Percentiles rank a stretch among this genome's conserved stretches.
Conservation (phyloP, 2,888 invertebrate species). For the Nineta flava region DNA sequence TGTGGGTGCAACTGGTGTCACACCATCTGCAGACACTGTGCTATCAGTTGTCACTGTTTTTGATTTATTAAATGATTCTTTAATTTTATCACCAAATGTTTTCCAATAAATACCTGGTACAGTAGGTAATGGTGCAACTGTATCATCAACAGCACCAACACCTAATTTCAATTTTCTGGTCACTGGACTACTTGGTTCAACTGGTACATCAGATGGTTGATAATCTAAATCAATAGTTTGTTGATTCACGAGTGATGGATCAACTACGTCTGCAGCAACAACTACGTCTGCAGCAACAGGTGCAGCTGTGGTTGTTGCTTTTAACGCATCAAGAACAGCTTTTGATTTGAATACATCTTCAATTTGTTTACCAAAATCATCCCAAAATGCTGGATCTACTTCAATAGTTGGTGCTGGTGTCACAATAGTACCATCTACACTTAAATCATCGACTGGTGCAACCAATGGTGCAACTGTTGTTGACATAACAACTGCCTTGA, state of each 20-base stretch:
- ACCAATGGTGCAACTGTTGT: not conserved
- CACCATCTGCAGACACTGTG: not conserved
- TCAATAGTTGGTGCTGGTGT: not conserved
- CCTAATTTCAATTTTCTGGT: not conserved
- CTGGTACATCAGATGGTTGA: no score
- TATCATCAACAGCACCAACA: not conserved
- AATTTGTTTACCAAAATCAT: not conserved
- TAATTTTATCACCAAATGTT: slow-evolving; percentile 1
- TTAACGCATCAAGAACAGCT: not conserved
- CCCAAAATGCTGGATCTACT: not conserved
- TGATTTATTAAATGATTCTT: slow-evolving; percentile 2
- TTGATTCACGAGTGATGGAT: not conserved
- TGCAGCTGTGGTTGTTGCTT: not conserved
- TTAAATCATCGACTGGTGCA: not conserved
- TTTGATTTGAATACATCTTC: not conserved
- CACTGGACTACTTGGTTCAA: not conserved
- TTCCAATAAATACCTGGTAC: not conserved
- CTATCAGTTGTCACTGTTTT: not conserved
- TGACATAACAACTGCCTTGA: not conserved
- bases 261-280: not conserved
- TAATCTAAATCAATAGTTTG: no score
- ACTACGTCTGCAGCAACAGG: not conserved
- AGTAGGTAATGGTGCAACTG: not conserved
- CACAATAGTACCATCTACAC: not conserved
- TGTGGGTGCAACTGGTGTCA: not conserved